phyloP scores from a whole-genome alignment of 1,140 invertebrate species.

The Pseudomyrmex sp. region DNA sequence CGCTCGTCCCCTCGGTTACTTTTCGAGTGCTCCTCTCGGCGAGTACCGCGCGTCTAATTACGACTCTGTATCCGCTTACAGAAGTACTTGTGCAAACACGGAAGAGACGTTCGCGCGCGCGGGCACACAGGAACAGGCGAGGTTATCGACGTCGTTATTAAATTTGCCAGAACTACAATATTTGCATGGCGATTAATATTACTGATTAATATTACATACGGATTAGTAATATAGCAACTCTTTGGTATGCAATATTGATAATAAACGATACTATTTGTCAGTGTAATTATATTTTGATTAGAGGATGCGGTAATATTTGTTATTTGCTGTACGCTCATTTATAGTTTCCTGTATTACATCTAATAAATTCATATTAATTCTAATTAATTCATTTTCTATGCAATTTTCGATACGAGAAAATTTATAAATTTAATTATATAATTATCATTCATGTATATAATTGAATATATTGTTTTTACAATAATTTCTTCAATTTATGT shows the following conservation, averaged over 20 bases:
- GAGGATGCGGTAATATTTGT: slow-evolving; percentile 23
- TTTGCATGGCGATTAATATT: slow-evolving; percentile 52
- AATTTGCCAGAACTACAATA: slow-evolving; percentile 57
- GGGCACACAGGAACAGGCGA: neutral
- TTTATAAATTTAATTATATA: neutral
- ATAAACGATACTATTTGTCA: slow-evolving; percentile 27
- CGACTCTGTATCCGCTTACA: slow-evolving; percentile 56
- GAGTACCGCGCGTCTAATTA: slow-evolving; percentile 56
- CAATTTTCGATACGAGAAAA: neutral
- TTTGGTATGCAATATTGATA: slow-evolving; percentile 9
- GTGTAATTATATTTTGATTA: slow-evolving; percentile 40
- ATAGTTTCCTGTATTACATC: neutral
- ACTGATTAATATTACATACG: slow-evolving; percentile 52
- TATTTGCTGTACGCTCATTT: slow-evolving; percentile 4
- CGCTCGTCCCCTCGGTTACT: slow-evolving; percentile 58
- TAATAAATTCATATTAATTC: slow-evolving; percentile 4
- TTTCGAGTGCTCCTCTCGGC: slow-evolving; percentile 53
- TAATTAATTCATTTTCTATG: neutral
- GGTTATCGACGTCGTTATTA: slow-evolving; percentile 59
- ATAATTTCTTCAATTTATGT: neutral
- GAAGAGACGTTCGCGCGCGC: slow-evolving; percentile 20
- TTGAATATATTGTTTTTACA: neutral
- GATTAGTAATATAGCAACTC: slow-evolving; percentile 46
- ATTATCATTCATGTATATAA: neutral
- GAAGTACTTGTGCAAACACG: slow-evolving; percentile 56